A percentile compares a stretch with the other conserved stretches of the same genome.
Conservation (phyloP, 1,140 invertebrate species). For the Tetramorium parvispinum region DNA sequence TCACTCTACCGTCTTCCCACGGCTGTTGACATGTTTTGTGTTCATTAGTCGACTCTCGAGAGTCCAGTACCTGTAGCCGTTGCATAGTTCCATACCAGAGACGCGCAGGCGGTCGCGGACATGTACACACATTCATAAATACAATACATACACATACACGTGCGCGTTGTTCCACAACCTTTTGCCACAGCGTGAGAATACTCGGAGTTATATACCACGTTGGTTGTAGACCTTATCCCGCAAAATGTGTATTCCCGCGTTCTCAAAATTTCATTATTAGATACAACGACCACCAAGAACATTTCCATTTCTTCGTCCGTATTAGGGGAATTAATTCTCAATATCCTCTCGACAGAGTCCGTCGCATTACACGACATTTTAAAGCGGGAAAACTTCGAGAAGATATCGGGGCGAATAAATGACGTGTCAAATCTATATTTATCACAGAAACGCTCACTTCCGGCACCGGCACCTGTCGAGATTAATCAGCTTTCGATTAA, state of each 20-base stretch:
- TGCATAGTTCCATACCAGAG: conserved; percentile 78
- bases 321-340: not conserved
- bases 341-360: not conserved
- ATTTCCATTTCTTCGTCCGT: not conserved
- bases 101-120: conserved; percentile 41
- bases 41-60: conserved; percentile 83
- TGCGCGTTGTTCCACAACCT: conserved; percentile 76
- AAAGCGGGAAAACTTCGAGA: not conserved
- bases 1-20: conserved; percentile 82
- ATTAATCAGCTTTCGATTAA: conserved; percentile 70
- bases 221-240: conserved; percentile 14
- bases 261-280: conserved; percentile 45
- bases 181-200: conserved; percentile 80
- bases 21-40: conserved; percentile 86
- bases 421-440: conserved; percentile 58
- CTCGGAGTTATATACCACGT: conserved; percentile 44
- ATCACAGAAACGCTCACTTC: conserved; percentile 59
- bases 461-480: conserved; percentile 39
- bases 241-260: conserved; percentile 38
- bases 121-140: conserved; percentile 34
- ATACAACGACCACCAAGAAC: not conserved
- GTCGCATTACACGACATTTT: not conserved
- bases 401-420: conserved; percentile 53
- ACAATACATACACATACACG: not conserved
- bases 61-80: conserved; percentile 72